phyloP scores from a whole-genome alignment of 2,113 vertebrate species.

The Cardinalis cardinalis region DNA sequence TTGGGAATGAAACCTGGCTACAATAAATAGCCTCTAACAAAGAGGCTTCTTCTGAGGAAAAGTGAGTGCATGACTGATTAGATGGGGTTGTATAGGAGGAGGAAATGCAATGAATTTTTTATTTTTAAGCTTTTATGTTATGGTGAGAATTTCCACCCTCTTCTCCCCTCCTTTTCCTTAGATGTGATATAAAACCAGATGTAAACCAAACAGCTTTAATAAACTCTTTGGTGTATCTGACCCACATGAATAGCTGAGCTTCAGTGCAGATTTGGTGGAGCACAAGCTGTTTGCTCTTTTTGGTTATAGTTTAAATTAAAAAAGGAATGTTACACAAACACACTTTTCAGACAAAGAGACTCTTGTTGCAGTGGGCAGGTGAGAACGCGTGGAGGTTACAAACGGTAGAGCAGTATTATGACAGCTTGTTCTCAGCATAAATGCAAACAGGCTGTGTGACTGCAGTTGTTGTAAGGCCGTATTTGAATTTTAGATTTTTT shows the following conservation, averaged over 20 bases:
- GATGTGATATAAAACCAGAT: background rate
- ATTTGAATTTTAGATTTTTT: background rate
- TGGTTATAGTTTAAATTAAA: slow-evolving; percentile 14
- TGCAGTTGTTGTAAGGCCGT: background rate
- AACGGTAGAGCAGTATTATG: background rate
- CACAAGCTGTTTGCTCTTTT: background rate
- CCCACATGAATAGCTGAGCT: background rate
- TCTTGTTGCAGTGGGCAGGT: slow-evolving; percentile 49
- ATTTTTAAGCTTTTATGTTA: background rate
- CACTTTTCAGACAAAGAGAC: slow-evolving; percentile 37
- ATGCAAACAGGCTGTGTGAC: background rate
- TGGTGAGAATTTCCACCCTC: background rate
- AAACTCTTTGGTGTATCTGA: background rate
- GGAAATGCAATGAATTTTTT: background rate
- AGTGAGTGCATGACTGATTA: background rate
- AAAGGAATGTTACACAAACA: slow-evolving; percentile 13
- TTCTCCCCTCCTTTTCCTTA: background rate
- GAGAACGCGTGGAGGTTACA: slow-evolving; percentile 14
- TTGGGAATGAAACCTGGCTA: background rate
- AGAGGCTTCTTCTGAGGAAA: background rate
- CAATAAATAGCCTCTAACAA: background rate
- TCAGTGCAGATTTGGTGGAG: background rate
- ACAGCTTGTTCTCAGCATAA: background rate
- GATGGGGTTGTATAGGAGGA: background rate
- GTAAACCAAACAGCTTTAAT: background rate